phyloP scores from a whole-genome alignment of 2,113 vertebrate genomes.

The Willisornis vidua region DNA sequence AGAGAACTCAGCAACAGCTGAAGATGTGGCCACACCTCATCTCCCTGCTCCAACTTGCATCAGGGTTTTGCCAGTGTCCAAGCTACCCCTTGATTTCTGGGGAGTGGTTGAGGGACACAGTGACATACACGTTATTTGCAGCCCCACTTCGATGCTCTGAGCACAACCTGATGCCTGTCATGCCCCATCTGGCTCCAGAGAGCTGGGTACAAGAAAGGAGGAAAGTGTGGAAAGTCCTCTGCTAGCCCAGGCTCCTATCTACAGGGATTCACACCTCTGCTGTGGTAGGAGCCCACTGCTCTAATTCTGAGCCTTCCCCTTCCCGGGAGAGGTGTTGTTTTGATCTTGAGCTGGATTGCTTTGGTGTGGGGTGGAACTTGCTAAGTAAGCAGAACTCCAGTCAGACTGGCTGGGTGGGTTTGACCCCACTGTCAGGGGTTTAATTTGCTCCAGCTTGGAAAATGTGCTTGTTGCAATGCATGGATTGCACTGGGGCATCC shows the following conservation, averaged over 20 bases:
- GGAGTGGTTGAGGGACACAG: not conserved
- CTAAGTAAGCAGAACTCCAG: constrained; percentile 50
- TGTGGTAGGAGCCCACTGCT: not conserved
- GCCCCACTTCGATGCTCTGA: not conserved
- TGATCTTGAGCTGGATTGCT: not conserved
- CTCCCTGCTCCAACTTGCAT: not conserved
- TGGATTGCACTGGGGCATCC: constrained; percentile 33
- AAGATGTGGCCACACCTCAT: constrained; percentile 30
- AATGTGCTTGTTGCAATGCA: constrained; percentile 59
- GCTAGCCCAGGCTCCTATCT: not conserved
- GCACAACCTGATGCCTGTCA: not conserved
- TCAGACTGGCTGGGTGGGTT: constrained; percentile 56
- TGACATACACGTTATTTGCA: not conserved
- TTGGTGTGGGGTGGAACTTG: constrained; percentile 56
- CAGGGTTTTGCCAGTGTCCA: not conserved
- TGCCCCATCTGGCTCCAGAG: not conserved
- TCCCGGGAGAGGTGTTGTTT: not conserved
- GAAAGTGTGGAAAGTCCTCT: not conserved
- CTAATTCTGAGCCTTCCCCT: not conserved
- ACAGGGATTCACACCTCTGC: not conserved
- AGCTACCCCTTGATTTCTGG: not conserved
- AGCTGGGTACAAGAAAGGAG: not conserved
- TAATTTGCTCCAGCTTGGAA: constrained; percentile 64
- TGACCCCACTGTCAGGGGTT: constrained; percentile 55
- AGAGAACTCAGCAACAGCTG: not conserved